Base-by-base conservation (phyloP, 2,113 vertebrate genomes). In the Tyrannus savana region DNA sequence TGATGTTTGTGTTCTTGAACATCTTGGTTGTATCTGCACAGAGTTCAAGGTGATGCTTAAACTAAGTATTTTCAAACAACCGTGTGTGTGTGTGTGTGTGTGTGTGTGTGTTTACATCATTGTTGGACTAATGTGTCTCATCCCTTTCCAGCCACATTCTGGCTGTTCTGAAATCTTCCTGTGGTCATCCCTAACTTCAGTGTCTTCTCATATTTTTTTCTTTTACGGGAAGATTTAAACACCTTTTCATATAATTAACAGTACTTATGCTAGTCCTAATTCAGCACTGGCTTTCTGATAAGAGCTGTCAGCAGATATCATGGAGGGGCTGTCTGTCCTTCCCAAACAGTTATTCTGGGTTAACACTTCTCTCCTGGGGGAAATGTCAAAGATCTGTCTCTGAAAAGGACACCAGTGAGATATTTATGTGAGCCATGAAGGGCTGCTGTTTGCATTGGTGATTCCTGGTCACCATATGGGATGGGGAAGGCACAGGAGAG, bases 381-480 rank as follows among this genome's bases (percentile, higher is more conserved):
- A 30, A 5, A 4, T 44, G 8, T 64, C 53, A 60, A 16, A 47
- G 27, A 60, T 58, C 67, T 60, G 9, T 28, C 24, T 25, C 23
- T 67, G 64, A 27, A 84, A 46, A 46, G 52, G 14, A n/a, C 33
- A 52, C 10, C 58, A 35, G 12, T 30, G 12, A 46, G 52, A 6
- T 30, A 14, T 27, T 35, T 16, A 19, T 1, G 2, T 56, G 68
- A 87, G 47, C 33, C 8, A 4, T 25, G 33, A 46, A 30, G 53
- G 39, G 33, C 66, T 64, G 74, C 69, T 53, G 13, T 12, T 84
- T 25, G 52, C 22, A 1, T 2, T 41, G 64, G 6, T 69, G 64
- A 8, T 31, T 28, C 27, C 63, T 52, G 80, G 30, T 16, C 15
- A 4, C 31, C 2, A 0, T 10, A 6, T 0, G 1, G 35, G 15